A percentile compares a stretch with the other conserved stretches of the same genome.
phyloP scores from a whole-genome alignment of 2,888 invertebrate genomes.

The Agriopis leucophaearia region DNA sequence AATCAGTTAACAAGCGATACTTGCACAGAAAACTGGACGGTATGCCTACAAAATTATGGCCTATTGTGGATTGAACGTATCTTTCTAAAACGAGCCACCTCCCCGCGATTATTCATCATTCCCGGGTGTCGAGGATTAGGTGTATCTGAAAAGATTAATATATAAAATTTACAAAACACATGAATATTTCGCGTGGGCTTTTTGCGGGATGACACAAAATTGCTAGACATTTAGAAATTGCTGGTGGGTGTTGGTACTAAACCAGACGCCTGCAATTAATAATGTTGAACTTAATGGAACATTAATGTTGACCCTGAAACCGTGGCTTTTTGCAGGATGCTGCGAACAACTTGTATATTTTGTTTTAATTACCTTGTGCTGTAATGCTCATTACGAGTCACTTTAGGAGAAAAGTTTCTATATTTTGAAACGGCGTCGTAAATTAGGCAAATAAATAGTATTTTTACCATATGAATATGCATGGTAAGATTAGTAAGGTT shows the following conservation, averaged over 20 bases:
- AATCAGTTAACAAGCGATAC: conserved; percentile 24
- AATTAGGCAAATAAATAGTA: background rate
- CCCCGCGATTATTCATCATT: conserved; percentile 51
- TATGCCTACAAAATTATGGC: conserved; percentile 4
- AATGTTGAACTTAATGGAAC: conserved; percentile 35
- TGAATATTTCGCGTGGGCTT: conserved; percentile 50
- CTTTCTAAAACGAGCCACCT: conserved; percentile 15
- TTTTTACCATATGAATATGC: no score
- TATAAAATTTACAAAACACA: conserved; percentile 49
- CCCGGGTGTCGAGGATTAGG: conserved; percentile 50
- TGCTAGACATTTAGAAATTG: conserved; percentile 51
- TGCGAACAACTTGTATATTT: conserved; percentile 22
- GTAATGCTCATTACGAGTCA: conserved; percentile 10
- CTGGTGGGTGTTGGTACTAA: conserved; percentile 31
- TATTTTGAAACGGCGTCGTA: background rate
- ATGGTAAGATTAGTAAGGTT: no score
- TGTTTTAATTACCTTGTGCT: conserved; percentile 11
- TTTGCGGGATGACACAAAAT: conserved; percentile 49
- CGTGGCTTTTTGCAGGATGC: conserved; percentile 22
- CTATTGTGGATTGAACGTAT: background rate
- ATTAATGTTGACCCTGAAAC: conserved; percentile 26
- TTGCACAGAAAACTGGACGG: conserved; percentile 6
- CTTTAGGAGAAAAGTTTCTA: background rate
- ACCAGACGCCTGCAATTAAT: conserved; percentile 28
- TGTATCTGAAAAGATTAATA: conserved; percentile 57